These are phyloP conservation scores for Tanypteryx hageni DNA, from an alignment of 2,888 invertebrate species.

Conservation along the genomic window DNA sequence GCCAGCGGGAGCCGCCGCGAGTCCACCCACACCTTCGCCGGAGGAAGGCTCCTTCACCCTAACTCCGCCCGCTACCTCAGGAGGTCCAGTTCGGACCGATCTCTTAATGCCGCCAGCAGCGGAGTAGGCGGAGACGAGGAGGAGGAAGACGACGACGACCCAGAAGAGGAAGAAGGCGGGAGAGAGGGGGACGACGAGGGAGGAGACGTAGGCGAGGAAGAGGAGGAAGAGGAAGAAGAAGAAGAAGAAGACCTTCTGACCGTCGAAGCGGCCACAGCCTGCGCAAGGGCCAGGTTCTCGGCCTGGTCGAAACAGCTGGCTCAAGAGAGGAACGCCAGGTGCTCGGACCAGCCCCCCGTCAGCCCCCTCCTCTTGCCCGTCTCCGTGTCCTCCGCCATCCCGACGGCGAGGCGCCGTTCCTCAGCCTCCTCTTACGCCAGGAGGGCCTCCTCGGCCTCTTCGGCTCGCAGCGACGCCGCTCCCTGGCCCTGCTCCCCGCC, in stretches of 20 bases:
- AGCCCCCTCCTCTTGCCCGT: slow-evolving; percentile 32
- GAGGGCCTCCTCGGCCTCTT: slow-evolving; percentile 72
- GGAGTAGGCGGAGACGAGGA: slow-evolving; percentile 31
- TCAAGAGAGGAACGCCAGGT: slow-evolving; percentile 32
- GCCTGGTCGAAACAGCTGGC: slow-evolving; percentile 58
- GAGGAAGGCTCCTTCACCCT: slow-evolving; percentile 75
- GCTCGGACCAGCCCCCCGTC: slow-evolving; percentile 27
- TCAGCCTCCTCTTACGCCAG: slow-evolving; percentile 57
- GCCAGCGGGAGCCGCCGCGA: slow-evolving; percentile 68
- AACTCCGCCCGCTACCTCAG: slow-evolving; percentile 44
- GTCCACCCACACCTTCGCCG: slow-evolving; percentile 68
- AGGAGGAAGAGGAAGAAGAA: slow-evolving; percentile 38
- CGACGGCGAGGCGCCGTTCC: slow-evolving; percentile 45
- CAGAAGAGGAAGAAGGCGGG: background rate
- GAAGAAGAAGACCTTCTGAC: slow-evolving; percentile 51
- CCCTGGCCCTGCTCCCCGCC: slow-evolving; percentile 70
- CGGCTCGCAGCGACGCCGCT: slow-evolving; percentile 73
- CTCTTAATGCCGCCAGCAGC: slow-evolving; percentile 52
- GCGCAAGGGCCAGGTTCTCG: slow-evolving; percentile 56
- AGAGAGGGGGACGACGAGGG: slow-evolving; percentile 44
- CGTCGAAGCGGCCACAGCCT: slow-evolving; percentile 50
- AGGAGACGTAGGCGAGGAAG: background rate
- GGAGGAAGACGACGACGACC: slow-evolving; percentile 62
- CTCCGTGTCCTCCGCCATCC: slow-evolving; percentile 20
- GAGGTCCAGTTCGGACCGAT: slow-evolving; percentile 41